Evolutionary conservation across 2,113 vertebrate species (phyloP).

Genomic region (Oreochromis spilurus): DNA sequence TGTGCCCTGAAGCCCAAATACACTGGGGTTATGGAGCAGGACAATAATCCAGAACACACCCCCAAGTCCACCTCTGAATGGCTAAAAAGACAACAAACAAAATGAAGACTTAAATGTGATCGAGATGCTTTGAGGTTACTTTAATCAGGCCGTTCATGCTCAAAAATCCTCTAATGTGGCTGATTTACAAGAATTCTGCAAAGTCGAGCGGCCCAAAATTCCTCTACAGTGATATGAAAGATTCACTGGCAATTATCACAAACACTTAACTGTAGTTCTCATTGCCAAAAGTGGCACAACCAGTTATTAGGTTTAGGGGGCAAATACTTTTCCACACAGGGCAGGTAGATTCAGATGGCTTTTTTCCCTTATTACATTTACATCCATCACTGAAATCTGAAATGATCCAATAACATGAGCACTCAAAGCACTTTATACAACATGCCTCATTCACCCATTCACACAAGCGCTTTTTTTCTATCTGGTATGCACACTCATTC

Average conservation of each 20-base stretch:
- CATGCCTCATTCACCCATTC: too few relatives aligned
- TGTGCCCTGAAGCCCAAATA: not conserved
- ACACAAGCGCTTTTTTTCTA: too few relatives aligned
- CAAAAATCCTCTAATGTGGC: not conserved
- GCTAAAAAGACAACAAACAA: not conserved
- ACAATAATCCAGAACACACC: not conserved
- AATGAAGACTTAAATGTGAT: not conserved
- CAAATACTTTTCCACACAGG: not conserved
- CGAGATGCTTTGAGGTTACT: not conserved
- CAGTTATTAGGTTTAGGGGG: not conserved
- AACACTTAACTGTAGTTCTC: not conserved
- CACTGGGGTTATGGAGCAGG: not conserved
- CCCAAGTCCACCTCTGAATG: not conserved
- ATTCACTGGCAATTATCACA: not conserved
- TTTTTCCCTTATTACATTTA: not conserved
- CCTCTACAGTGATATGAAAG: not conserved
- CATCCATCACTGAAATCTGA: not conserved
- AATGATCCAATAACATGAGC: not conserved
- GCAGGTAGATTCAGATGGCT: not conserved
- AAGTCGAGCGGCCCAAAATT: fast-evolving
- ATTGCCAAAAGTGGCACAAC: not conserved
- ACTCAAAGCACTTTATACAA: not conserved
- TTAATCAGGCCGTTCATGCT: not conserved
- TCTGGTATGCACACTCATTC: not conserved
- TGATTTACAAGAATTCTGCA: not conserved